Evolutionary conservation across 2,113 vertebrate genomes (phyloP).

Genomic region (Colius striatus): DNA sequence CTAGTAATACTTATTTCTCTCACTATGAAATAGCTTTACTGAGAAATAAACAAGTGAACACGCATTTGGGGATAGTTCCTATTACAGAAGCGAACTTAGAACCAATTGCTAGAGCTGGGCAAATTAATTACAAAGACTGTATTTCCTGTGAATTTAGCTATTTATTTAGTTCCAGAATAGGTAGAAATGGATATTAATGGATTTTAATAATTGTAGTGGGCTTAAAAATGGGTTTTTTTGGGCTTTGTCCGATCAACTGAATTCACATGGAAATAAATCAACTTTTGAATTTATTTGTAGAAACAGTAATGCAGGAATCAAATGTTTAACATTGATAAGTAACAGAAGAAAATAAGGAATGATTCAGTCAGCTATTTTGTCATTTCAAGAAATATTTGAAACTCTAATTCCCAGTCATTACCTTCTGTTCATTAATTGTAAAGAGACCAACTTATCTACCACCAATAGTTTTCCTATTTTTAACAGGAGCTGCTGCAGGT

Average conservation of each 20-base stretch:
- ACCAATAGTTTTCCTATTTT: neutral
- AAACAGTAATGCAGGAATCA: neutral
- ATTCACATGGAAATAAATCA: neutral
- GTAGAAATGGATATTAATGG: neutral
- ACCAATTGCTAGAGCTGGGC: neutral
- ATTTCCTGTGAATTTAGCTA: slow-evolving; percentile 24
- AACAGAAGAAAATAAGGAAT: neutral
- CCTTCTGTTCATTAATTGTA: neutral
- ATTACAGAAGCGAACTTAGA: slow-evolving; percentile 3
- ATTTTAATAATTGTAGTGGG: neutral
- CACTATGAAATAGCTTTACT: slow-evolving; percentile 35
- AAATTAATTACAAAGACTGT: slow-evolving; percentile 39
- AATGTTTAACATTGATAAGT: neutral
- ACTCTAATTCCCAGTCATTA: neutral
- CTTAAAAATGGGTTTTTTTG: neutral
- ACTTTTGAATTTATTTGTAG: neutral
- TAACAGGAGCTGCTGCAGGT: neutral
- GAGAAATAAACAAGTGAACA: slow-evolving; percentile 34
- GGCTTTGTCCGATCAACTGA: neutral
- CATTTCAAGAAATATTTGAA: neutral
- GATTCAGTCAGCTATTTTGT: neutral
- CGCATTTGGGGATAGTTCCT: neutral
- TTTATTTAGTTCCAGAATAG: slow-evolving; percentile 20
- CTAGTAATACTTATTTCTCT: neutral
- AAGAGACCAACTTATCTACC: neutral